These are phyloP conservation scores for Stenurella melanura DNA, from an alignment of 2,888 invertebrate genomes.

Conservation along the genomic window DNA sequence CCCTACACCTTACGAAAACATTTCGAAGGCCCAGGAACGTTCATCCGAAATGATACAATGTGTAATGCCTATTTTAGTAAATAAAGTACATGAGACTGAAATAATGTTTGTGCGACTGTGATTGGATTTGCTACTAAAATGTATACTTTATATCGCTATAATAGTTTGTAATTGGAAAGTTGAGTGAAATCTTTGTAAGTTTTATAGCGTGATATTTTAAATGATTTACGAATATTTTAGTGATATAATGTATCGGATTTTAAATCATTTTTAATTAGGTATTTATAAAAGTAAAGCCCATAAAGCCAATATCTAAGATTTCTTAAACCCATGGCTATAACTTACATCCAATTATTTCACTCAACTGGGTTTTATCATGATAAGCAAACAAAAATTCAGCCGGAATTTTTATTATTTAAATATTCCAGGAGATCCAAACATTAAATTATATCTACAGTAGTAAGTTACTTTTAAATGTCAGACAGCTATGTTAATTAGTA, in stretches of 20 bases:
- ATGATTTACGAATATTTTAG: slow-evolving; percentile 20
- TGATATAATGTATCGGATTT: slow-evolving; percentile 32
- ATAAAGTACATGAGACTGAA: no score
- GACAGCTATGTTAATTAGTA: slow-evolving; percentile 40
- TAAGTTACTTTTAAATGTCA: slow-evolving; percentile 39
- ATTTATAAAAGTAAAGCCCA: slow-evolving; percentile 30
- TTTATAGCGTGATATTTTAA: slow-evolving; percentile 17
- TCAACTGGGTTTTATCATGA: slow-evolving; percentile 37
- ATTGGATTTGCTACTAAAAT: not conserved
- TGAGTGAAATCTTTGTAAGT: not conserved
- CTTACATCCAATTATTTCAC: slow-evolving; percentile 40
- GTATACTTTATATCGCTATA: not conserved
- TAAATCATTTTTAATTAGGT: slow-evolving; percentile 43
- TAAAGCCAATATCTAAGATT: slow-evolving; percentile 35
- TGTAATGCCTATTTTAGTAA: no score
- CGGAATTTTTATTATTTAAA: slow-evolving; percentile 43
- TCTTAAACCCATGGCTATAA: slow-evolving; percentile 38
- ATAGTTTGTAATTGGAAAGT: slow-evolving; percentile 28
- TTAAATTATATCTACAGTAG: slow-evolving; percentile 39
- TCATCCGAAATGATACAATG: no score
- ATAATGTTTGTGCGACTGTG: no score
- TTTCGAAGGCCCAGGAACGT: no score
- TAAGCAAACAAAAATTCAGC: slow-evolving; percentile 37
- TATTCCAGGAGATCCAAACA: slow-evolving; percentile 30
- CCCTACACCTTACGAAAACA: no score